Evolutionary conservation across 2,797 vertebrate genomes (phyloP).

Genomic region (Amazonetta brasiliensis): DNA sequence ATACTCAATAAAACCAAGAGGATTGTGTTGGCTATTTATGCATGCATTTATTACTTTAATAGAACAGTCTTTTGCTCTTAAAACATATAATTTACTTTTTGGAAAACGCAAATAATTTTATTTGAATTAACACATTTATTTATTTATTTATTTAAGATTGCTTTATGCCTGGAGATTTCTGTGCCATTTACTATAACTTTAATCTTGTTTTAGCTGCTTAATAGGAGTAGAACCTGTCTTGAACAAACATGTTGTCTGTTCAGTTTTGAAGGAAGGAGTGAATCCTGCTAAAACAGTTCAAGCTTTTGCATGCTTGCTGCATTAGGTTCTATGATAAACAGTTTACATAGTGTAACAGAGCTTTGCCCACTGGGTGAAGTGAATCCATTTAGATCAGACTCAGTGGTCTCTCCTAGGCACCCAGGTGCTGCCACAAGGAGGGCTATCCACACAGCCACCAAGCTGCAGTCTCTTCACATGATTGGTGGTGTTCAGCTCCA

Average conservation of each 20-base stretch:
- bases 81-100: background rate
- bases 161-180: background rate
- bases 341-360: background rate
- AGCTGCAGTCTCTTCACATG: background rate
- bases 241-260: background rate
- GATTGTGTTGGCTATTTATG: background rate
- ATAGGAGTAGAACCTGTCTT: background rate
- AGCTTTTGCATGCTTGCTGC: background rate
- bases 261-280: background rate
- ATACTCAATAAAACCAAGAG: background rate
- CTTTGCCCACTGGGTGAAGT: background rate
- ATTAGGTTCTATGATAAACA: background rate
- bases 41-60: background rate
- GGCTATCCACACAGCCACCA: background rate
- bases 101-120: background rate
- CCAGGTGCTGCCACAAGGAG: background rate
- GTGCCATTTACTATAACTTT: background rate
- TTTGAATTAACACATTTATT: background rate
- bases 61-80: background rate
- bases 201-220: background rate
- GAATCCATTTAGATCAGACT: background rate
- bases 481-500: background rate
- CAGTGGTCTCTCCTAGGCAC: background rate
- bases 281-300: background rate
- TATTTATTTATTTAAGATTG: background rate